Evolutionary conservation across 2,888 invertebrate species (phyloP).

Genomic region (Beris chalybata): DNA sequence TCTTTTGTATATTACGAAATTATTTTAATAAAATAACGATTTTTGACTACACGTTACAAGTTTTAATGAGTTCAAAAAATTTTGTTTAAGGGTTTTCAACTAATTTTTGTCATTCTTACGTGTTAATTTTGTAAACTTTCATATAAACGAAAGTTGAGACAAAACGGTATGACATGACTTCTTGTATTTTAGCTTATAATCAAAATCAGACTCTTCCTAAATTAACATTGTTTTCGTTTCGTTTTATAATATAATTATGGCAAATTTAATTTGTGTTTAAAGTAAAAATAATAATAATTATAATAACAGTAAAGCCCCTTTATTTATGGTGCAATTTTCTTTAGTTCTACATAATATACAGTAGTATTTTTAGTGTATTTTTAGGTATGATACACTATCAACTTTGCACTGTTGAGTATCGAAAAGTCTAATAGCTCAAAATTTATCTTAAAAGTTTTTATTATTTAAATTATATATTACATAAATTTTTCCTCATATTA

Average conservation of each 20-base stretch:
- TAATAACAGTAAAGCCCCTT: constrained; percentile 25
- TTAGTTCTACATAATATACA: constrained; percentile 1
- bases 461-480: not conserved
- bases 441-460: not conserved
- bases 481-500: not conserved
- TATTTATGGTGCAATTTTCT: constrained; percentile 20
- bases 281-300: constrained; percentile 1
- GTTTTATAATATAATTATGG: constrained; percentile 17
- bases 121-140: too few relatives aligned
- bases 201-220: constrained; percentile 26
- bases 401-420: constrained; percentile 32
- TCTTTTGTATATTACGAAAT: too few relatives aligned
- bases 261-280: constrained; percentile 30
- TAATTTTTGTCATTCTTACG: too few relatives aligned
- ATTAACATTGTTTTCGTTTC: constrained; percentile 15
- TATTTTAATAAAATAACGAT: too few relatives aligned
- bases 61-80: too few relatives aligned
- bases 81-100: too few relatives aligned
- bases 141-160: not conserved
- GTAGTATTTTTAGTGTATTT: too few relatives aligned
- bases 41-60: too few relatives aligned
- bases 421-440: constrained; percentile 20
- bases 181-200: constrained; percentile 15
- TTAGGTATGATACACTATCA: constrained; percentile 1
- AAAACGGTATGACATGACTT: constrained; percentile 27